Evolutionary conservation across 2,113 vertebrate genomes (phyloP).

Genomic region (Leptobrachium leishanense): DNA sequence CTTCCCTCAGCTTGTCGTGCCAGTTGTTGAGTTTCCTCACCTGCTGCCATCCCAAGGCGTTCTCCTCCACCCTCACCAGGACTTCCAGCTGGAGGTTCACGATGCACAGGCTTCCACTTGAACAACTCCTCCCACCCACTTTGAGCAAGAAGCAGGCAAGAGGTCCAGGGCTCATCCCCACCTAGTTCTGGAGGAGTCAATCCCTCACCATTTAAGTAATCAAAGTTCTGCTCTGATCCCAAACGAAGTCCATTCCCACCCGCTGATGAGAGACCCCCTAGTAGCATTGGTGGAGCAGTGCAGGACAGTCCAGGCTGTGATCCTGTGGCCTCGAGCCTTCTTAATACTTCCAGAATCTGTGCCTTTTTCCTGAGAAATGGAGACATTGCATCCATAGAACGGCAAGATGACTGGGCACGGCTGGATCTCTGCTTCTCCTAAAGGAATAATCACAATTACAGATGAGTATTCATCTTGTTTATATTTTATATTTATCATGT

Average conservation of each 20-base stretch:
- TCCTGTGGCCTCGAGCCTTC: conserved; percentile 89
- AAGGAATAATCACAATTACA: background rate
- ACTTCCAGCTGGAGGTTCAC: conserved; percentile 56
- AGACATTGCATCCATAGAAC: conserved; percentile 83
- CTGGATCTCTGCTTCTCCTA: conserved; percentile 58
- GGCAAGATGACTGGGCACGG: conserved; percentile 49
- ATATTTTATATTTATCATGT: too few species aligned
- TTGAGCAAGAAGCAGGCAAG: conserved; percentile 74
- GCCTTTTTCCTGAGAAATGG: conserved; percentile 95
- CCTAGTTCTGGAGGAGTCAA: conserved; percentile 55
- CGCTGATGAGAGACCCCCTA: conserved; percentile 71
- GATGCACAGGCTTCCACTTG: conserved; percentile 68
- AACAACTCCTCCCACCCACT: conserved; percentile 66
- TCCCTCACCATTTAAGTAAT: conserved; percentile 75
- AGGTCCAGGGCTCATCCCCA: conserved; percentile 62
- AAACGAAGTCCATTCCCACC: conserved; percentile 54
- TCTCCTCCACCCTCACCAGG: conserved; percentile 51
- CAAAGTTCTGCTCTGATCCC: conserved; percentile 49
- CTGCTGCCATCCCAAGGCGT: conserved; percentile 30
- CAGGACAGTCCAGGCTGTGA: conserved; percentile 67
- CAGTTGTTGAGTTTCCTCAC: conserved; percentile 25
- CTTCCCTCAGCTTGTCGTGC: conserved; percentile 47
- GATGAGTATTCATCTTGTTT: background rate
- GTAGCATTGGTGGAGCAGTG: conserved; percentile 62
- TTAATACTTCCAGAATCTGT: conserved; percentile 90